Percentiles rank a stretch among this genome's conserved stretches.
These are phyloP conservation scores for Hoplodrina ambigua DNA, from an alignment of 2,888 invertebrate species.

Conservation along the genomic window DNA sequence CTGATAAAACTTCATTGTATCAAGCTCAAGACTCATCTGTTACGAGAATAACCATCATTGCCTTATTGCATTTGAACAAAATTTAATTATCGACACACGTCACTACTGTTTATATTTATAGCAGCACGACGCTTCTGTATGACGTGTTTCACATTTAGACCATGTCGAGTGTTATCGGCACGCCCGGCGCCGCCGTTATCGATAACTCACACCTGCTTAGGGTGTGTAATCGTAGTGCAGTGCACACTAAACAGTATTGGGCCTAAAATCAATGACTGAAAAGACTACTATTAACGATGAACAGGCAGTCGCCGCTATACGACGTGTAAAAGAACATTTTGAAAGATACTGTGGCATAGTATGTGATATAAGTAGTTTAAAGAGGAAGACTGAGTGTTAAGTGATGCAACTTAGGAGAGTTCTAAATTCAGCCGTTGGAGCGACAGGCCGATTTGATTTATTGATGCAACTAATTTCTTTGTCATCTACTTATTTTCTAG, in stretches of 20 bases:
- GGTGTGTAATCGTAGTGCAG: conserved; percentile 12
- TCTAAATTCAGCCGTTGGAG: conserved; percentile 13
- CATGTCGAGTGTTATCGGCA: conserved; percentile 23
- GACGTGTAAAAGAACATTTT: conserved; percentile 12
- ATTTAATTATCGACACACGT: conserved; percentile 3
- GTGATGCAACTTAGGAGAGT: conserved; percentile 16
- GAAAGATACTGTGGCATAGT: conserved; percentile 2
- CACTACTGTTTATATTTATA: conserved; percentile 25
- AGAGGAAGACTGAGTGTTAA: conserved; percentile 7
- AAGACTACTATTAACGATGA: not conserved
- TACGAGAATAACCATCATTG: not conserved
- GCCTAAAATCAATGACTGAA: conserved; percentile 14
- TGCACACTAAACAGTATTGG: conserved; percentile 10
- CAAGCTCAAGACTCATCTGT: no score
- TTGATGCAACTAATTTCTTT: conserved; percentile 27
- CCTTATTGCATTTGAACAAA: conserved; percentile 19
- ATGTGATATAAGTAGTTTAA: not conserved
- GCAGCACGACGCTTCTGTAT: conserved; percentile 14
- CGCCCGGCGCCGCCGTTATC: conserved; percentile 24
- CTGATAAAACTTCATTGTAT: conserved; percentile 3
- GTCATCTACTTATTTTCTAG: conserved; percentile 34
- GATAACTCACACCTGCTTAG: conserved; percentile 13
- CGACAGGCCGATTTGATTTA: conserved; percentile 1
- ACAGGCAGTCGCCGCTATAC: conserved; percentile 14
- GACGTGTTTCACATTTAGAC: conserved; percentile 26